Evolutionary conservation across 2,888 invertebrate genomes (phyloP), one percentile per base, ranked within the genome.

Genomic region (Endotricha flammealis): DNA sequence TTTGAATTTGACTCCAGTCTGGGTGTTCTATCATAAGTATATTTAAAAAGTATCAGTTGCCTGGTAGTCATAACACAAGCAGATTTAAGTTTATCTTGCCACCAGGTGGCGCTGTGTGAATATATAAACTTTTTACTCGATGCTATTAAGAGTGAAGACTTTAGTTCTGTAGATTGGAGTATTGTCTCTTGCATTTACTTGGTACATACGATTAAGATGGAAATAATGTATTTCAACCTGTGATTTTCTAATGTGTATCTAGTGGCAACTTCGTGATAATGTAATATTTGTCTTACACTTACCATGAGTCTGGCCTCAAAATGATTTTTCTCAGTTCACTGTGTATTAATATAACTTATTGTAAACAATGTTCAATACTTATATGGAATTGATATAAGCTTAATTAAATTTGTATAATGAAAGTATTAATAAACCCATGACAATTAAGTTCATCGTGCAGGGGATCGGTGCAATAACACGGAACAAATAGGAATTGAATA

Each of bases 241-340:
- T 39, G 44, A 12, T 29, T 32, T 36, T 31, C 34, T 43, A 48
- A 25, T 20, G 43, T 44, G 42, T 36, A 30, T 32, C 22, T 14
- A 49, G 57, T 54, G 57, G 52, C 57, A 49, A 55, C 44, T 27
- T 37, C 24, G 39, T 48, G 39, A 37, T 42, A 38, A 31, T 37
- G 32, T 41, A 30, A 36, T 32, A 31, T 24, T 30, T 29, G 29
- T 27, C 23, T 38, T 29, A 36, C 34, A 35, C 35, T 35, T 35
- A 35, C 35, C 35, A 22, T 9, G 7, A 14, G 10, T 29, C 8
- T n/a, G 35, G 35, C 29, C 29, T 35, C 13, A 34, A n/a, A 35
- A 35, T 35, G 23, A n/a, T n/a, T 29, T 29, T 29, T 34, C 23
- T 13, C 29, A 34, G 9, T 8, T 34, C 29, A 35, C 29, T 29